Percentiles rank a stretch among this genome's conserved stretches.
phyloP scores from a whole-genome alignment of 2,888 invertebrate genomes.

The Creontiades dilutus region DNA sequence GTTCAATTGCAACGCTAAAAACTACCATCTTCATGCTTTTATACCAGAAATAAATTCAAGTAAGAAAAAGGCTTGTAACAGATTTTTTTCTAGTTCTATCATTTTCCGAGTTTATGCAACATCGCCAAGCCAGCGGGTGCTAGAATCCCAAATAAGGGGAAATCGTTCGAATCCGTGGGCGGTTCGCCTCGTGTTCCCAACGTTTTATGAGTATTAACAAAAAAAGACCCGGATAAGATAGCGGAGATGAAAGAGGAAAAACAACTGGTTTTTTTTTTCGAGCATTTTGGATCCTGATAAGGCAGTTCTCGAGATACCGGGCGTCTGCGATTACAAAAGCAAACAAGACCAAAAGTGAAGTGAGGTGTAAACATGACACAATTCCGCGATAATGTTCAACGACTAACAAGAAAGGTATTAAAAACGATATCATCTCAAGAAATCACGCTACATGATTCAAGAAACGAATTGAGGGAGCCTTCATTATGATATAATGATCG shows the following conservation, averaged over 20 bases:
- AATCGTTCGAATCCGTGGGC: background rate
- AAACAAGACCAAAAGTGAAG: constrained; percentile 36
- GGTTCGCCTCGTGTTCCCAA: background rate
- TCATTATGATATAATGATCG: too few species aligned
- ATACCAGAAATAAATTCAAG: too few species aligned
- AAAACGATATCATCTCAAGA: background rate
- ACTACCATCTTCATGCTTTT: too few species aligned
- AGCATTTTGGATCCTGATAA: background rate
- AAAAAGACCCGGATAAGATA: constrained; percentile 21
- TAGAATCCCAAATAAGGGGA: background rate
- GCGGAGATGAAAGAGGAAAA: constrained; percentile 15
- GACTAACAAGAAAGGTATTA: background rate
- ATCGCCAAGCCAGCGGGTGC: too few species aligned
- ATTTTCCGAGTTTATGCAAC: too few species aligned
- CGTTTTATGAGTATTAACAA: background rate
- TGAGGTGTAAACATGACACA: constrained; percentile 41
- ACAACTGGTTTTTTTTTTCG: background rate
- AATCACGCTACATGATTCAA: background rate
- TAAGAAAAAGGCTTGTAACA: too few species aligned
- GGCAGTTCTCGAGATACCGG: constrained; percentile 17
- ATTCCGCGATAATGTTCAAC: constrained; percentile 6
- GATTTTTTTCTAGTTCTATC: too few species aligned
- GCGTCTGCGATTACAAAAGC: constrained; percentile 20
- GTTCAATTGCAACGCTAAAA: too few species aligned
- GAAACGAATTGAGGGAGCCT: background rate